phyloP scores from a whole-genome alignment of 2,888 invertebrate genomes.

The Sipha maydis region DNA sequence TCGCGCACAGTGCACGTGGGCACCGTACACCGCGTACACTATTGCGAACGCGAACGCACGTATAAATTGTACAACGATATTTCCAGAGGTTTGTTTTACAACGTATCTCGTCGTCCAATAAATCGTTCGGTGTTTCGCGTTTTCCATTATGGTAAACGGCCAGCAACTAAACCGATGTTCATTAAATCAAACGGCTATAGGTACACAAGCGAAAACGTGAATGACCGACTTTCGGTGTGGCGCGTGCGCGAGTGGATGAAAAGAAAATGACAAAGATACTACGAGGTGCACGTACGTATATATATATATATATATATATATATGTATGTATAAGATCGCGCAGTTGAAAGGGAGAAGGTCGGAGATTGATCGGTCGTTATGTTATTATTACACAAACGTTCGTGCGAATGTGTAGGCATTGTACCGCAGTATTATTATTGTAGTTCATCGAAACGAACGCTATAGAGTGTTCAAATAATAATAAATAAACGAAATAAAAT shows the following conservation, averaged over 20 bases:
- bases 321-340: not conserved
- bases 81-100: slow-evolving; percentile 18
- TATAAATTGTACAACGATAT: slow-evolving; percentile 9
- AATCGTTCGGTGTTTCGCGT: slow-evolving; percentile 21
- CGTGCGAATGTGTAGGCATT: not conserved
- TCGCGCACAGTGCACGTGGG: not conserved
- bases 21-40: not conserved
- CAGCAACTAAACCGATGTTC: slow-evolving; percentile 11
- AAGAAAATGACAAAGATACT: not conserved
- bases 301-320: not conserved
- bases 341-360: not conserved
- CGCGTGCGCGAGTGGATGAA: not conserved
- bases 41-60: not conserved
- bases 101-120: slow-evolving; percentile 39
- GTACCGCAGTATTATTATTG: too few relatives aligned
- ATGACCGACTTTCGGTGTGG: slow-evolving; percentile 49
- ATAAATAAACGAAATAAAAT: not conserved
- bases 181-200: slow-evolving; percentile 1
- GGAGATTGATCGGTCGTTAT: not conserved
- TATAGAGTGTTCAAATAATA: not conserved
- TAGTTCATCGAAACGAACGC: not conserved
- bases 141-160: slow-evolving; percentile 34
- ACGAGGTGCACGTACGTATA: too few relatives aligned
- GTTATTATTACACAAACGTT: not conserved
- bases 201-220: not conserved